phyloP scores from a whole-genome alignment of 1,140 invertebrate genomes.

The Contarinia nasturtii region DNA sequence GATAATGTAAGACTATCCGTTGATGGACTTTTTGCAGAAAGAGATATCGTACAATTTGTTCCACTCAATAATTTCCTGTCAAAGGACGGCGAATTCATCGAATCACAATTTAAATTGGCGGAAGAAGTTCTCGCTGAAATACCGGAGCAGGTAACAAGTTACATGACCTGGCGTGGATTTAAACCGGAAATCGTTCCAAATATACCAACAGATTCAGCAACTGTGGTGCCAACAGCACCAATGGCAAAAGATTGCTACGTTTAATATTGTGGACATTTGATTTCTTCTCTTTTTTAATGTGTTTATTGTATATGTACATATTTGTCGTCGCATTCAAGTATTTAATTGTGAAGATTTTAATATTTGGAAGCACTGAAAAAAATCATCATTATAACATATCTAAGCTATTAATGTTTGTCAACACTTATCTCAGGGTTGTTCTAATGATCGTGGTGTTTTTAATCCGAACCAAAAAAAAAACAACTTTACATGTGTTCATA shows the following conservation, averaged over 20 bases:
- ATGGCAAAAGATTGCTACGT: neutral
- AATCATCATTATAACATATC: no score
- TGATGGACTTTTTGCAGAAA: neutral
- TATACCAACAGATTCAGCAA: neutral
- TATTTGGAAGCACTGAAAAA: no score
- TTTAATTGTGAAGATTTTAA: no score
- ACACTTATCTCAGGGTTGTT: no score
- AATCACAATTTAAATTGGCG: neutral
- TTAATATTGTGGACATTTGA: neutral
- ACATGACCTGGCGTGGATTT: neutral
- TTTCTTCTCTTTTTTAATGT: no score
- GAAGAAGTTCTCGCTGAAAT: neutral
- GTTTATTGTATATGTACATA: no score
- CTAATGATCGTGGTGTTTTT: no score
- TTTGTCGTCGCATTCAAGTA: no score
- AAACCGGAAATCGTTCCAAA: neutral
- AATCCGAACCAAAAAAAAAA: no score
- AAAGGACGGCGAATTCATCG: neutral
- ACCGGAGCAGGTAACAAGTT: neutral
- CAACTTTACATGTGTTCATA: no score
- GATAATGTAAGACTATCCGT: neutral
- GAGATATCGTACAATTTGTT: neutral
- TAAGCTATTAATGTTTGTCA: no score
- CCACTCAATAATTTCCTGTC: neutral
- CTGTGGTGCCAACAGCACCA: neutral